These are phyloP conservation scores for Pseudomyrmex flavicornis DNA, from an alignment of 1,140 invertebrate species.

Conservation along the genomic window DNA sequence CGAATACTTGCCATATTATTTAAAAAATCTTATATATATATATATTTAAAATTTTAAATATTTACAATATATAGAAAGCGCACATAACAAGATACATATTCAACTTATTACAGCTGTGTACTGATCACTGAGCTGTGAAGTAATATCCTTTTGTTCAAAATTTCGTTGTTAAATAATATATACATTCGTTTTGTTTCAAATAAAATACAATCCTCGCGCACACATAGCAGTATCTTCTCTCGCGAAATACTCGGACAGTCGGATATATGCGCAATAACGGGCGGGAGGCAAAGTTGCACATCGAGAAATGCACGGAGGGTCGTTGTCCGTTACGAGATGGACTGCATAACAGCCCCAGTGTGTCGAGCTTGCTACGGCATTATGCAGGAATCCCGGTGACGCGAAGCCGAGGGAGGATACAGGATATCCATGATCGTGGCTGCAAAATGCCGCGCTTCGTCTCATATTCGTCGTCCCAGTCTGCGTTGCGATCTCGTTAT, in stretches of 20 bases:
- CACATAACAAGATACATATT: too few species aligned
- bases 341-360: conserved; percentile 44
- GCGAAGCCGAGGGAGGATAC: conserved; percentile 3
- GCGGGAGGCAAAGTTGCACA: conserved; percentile 21
- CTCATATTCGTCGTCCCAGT: neutral
- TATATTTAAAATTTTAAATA: neutral
- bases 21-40: neutral
- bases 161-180: too few species aligned
- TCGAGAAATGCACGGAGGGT: conserved; percentile 36
- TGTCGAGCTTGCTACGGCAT: conserved; percentile 38
- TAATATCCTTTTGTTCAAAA: too few species aligned
- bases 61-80: too few species aligned
- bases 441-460: conserved; percentile 25
- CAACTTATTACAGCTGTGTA: too few species aligned
- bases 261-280: conserved; percentile 25
- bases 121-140: too few species aligned
- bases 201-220: neutral
- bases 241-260: neutral
- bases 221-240: neutral
- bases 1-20: neutral
- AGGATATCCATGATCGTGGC: conserved; percentile 42
- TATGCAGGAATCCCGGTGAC: conserved; percentile 52
- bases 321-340: conserved; percentile 46
- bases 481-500: conserved; percentile 36
- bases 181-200: neutral